Percentiles rank a stretch among this genome's conserved stretches.
Conservation (phyloP, 2,113 vertebrate species). For the Myiagra hebetior region DNA sequence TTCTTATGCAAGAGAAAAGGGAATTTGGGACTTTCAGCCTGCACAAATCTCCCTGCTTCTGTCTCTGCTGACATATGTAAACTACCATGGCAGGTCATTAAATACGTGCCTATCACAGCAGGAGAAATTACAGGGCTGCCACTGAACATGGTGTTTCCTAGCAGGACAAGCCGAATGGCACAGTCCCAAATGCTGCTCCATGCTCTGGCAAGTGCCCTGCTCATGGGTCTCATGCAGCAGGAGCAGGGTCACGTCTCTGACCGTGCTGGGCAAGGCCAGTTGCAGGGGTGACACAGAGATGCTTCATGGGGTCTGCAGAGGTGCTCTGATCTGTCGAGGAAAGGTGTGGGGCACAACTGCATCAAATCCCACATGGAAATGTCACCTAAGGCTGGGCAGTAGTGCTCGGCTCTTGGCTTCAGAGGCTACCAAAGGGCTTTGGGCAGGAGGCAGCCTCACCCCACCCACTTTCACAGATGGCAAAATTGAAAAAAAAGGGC, state of each 20-base stretch:
- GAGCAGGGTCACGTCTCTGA: fast-evolving
- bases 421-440: not conserved
- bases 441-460: not conserved
- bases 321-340: not conserved
- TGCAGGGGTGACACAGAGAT: not conserved
- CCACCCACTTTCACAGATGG: not conserved
- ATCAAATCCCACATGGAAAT: not conserved
- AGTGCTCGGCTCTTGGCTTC: not conserved
- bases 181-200: not conserved
- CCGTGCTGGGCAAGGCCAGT: not conserved
- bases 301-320: not conserved
- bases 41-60: not conserved
- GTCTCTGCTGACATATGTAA: not conserved
- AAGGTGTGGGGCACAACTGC: not conserved
- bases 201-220: not conserved
- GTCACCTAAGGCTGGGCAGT: not conserved
- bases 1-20: not conserved
- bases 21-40: not conserved
- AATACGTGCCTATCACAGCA: not conserved
- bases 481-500: not conserved
- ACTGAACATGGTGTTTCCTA: not conserved
- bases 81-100: not conserved
- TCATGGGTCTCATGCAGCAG: not conserved
- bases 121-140: not conserved
- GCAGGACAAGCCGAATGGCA: not conserved